Evolutionary conservation across 2,797 vertebrate species (phyloP), one percentile per base, ranked within the genome.

Genomic region (Danio albolineatus): DNA sequence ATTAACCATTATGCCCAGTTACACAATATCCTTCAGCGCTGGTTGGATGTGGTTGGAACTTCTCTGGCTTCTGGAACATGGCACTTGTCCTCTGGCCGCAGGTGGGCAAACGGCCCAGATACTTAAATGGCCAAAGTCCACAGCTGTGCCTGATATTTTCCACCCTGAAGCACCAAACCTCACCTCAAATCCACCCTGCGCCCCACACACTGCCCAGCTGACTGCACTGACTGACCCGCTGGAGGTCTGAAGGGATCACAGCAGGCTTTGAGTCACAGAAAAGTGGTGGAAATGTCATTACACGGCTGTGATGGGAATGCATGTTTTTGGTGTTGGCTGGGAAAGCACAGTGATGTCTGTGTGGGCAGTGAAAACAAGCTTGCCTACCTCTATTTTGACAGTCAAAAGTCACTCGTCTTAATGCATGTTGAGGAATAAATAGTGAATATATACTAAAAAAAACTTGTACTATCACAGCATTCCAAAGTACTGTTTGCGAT

Each of bases 201-300:
- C 81, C 83, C 17, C 21, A 89, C 88, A 43, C 41, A 0, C n/a
- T 19, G 88, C 85, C 88, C 91, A 92, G 89, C 90, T 90, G 89
- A 87, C 84, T 82, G 85, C n/a, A 19, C 39, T 61, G 4, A 10
- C 80, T 48, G 51, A 54, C 39, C 44, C 69, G 28, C 21, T 3
- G 56, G 66, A 67, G 56, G 81, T 84, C 84, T 80, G 79, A n/a
- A 17, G 78, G 79, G 73, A 82, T 85, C 76, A 87, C 87, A 90
- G 84, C 64, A 76, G 21, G 53, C 81, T 85, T 87, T 73, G 64
- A 88, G 44, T 77, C 75, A 77, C 51, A 81, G 46, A 67, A 66
- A 65, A 43, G 39, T 10, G 8, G 10, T 16, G 48, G 53, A 69
- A 69, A 56, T 46, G 54, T 21, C 76, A 59, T 67, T 54, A 84